Percentiles rank a stretch among this genome's conserved stretches.
Evolutionary conservation across 2,113 vertebrate genomes (phyloP).

Genomic region (Bothrops jararaca): DNA sequence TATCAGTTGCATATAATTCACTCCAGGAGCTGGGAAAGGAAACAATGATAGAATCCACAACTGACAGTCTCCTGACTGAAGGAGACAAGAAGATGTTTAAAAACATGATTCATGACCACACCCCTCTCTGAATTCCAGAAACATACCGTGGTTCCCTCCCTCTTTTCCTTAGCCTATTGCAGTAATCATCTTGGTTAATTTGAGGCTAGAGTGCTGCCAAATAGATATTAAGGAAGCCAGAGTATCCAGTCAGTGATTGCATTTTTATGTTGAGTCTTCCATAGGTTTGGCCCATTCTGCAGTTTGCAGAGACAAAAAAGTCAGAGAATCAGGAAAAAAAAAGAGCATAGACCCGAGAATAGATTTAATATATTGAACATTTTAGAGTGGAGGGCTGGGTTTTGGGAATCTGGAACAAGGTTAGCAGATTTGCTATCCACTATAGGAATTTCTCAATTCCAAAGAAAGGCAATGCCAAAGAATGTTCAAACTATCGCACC

Average conservation of each 20-base stretch:
- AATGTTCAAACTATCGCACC: too few relatives aligned
- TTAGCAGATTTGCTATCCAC: neutral
- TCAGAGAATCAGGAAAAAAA: neutral
- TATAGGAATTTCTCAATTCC: neutral
- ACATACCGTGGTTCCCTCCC: constrained; percentile 51
- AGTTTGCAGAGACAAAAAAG: neutral
- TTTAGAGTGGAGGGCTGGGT: neutral
- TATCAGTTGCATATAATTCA: constrained; percentile 40
- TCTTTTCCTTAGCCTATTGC: constrained; percentile 49
- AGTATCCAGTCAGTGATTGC: neutral
- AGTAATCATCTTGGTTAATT: constrained; percentile 49
- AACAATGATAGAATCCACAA: accelerated
- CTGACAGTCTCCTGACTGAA: constrained; percentile 31
- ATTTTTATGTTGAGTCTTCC: neutral
- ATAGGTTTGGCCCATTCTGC: neutral
- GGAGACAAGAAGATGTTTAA: constrained; percentile 51
- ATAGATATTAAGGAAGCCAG: neutral
- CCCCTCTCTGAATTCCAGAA: constrained; percentile 49
- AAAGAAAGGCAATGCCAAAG: too few relatives aligned
- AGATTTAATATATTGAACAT: neutral
- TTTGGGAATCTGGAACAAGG: neutral
- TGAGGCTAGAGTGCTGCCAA: neutral
- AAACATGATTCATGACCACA: constrained; percentile 35
- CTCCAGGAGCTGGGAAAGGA: constrained; percentile 16
- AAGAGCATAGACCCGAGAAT: neutral